Conservation (phyloP, 2,797 vertebrate genomes). For the Apogon hyalosoma region DNA sequence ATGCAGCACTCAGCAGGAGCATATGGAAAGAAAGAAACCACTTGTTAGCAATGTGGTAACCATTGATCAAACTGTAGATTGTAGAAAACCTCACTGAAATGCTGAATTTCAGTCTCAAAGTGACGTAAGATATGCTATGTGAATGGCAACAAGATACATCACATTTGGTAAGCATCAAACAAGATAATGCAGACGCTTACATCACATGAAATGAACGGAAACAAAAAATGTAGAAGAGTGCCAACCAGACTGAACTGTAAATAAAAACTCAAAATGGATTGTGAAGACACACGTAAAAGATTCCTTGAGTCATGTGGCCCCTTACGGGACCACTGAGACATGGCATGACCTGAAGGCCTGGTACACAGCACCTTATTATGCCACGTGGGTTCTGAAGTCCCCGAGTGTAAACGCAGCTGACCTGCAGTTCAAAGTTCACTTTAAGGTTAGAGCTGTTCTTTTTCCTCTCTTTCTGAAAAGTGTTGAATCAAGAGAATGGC, state of each 20-base stretch:
- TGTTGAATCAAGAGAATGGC: constrained; percentile 62
- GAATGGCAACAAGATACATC: neutral
- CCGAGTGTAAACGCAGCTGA: constrained; percentile 24
- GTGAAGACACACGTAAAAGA: constrained; percentile 1
- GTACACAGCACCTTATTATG: constrained; percentile 21
- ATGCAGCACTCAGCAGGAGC: constrained; percentile 18
- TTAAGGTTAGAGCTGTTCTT: constrained; percentile 46
- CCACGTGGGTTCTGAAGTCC: constrained; percentile 43
- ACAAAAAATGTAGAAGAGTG: neutral
- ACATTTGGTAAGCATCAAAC: no score
- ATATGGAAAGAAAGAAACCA: constrained; percentile 11
- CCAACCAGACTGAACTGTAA: neutral
- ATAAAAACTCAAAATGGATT: neutral
- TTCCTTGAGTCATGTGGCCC: neutral
- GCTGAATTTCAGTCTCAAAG: neutral
- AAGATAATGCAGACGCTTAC: neutral
- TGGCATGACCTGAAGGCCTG: constrained; percentile 5
- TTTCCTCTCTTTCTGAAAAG: constrained; percentile 25
- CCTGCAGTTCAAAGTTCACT: constrained; percentile 66
- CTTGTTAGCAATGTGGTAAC: constrained; percentile 20
- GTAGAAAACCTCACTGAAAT: neutral
- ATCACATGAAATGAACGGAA: neutral
- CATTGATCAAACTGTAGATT: constrained; percentile 20
- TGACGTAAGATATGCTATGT: neutral
- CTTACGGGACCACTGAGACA: neutral